Evolutionary conservation across 2,113 vertebrate species (phyloP), one percentile per base, ranked within the genome.

Genomic region (Cromileptes altivelis): DNA sequence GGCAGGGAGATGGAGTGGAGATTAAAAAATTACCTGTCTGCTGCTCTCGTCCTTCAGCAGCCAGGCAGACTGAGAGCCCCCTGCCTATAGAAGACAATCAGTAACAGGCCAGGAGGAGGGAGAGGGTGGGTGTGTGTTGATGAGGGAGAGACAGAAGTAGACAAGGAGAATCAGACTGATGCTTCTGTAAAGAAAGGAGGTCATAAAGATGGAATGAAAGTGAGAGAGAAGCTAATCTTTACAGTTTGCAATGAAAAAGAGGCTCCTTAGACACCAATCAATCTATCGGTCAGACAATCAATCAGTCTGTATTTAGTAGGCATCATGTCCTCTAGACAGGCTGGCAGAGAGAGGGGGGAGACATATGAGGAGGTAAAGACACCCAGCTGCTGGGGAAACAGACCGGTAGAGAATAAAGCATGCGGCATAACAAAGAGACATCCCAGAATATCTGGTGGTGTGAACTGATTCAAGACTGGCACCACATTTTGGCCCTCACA

Each of bases 1-100:
- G 85, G 80, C 71, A 73, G 57, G 69, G 89, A 94, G 90, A 95
- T 88, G 87, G 88, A 92, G 87, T 65, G 75, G 75, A 94, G 93
- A 95, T 95, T 92, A 93, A 95, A 94, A 94, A 93, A 96, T 93
- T 94, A 94, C 86, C 93, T 91, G 89, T 92, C 92, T 89, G 79
- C 86, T 85, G 77, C 79, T 83, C 82, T 87, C 60, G 86, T 91
- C 90, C 89, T 94, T 94, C 92, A 93, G 87, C 73, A 93, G 78
- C 82, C 63, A 47, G 82, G 80, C 69, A 91, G 88, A 83, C 84
- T 47, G 76, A 87, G 78, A 84, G 71, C 13, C 53, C 71, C 71
- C 37, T 25, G 62, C 65, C 68, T 86, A 64, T 67, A 85, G 70
- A 62, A 89, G 86, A 90, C 89, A 91, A 90, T 91, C 71, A 82